Percentiles rank a stretch among this genome's conserved stretches.
Conservation (phyloP, 2,797 vertebrate genomes). For the Argentina silus region DNA sequence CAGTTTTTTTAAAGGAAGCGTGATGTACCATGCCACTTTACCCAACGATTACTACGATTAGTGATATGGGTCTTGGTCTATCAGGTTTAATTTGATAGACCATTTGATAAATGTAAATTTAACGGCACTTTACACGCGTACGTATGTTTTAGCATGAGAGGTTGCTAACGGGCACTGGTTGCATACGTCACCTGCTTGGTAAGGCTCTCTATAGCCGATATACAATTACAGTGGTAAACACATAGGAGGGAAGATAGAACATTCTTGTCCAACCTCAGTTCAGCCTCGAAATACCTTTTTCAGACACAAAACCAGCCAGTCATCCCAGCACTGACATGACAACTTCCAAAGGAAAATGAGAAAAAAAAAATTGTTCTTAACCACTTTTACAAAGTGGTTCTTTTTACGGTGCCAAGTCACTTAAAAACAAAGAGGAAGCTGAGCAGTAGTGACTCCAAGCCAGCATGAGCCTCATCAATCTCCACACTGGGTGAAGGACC, state of each 20-base stretch:
- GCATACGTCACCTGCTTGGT: too few species aligned
- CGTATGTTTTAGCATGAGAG: too few species aligned
- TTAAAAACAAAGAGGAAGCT: background rate
- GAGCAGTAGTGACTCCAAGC: background rate
- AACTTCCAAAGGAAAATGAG: background rate
- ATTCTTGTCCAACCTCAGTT: background rate
- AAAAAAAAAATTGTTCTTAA: background rate
- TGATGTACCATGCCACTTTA: too few species aligned
- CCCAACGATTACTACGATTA: too few species aligned
- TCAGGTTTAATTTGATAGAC: too few species aligned
- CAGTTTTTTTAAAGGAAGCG: background rate
- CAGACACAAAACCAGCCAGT: background rate
- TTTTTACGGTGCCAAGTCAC: background rate
- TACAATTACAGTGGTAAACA: background rate
- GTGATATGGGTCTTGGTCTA: too few species aligned
- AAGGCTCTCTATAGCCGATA: too few species aligned
- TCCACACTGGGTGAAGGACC: conserved; percentile 1
- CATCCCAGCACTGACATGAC: background rate
- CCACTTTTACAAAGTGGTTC: background rate
- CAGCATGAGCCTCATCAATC: background rate
- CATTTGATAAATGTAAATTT: too few species aligned
- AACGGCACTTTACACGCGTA: too few species aligned
- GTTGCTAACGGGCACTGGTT: too few species aligned
- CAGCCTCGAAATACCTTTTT: background rate
- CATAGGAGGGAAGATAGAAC: background rate